Evolutionary conservation across 2,797 vertebrate species (phyloP), one percentile per base, ranked within the genome.

Genomic region (Propithecus deckenii): DNA sequence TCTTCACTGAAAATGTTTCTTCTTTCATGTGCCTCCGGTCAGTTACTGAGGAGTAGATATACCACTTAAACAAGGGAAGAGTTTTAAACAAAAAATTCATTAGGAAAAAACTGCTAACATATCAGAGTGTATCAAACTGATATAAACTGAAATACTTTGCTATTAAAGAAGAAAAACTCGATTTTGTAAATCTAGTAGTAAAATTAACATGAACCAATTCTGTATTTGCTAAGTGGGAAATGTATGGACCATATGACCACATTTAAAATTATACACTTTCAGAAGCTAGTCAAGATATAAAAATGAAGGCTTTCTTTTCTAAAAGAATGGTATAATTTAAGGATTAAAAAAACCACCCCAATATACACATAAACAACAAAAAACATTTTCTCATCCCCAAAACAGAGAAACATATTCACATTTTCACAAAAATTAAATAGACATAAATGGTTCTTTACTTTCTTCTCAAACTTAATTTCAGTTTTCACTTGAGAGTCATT

Each of bases 1-100:
- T 90, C 92, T 76, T 94, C 83, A 88, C 61, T 92, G 88, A 86
- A 97, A 96, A 91, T 86, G 43, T 78, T 94, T 95, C 65, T 94
- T 97, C 79, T 80, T 95, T 94, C 89, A 71, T 41, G 57, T 69
- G 74, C 59, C 84, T 94, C 89, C 83, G 80, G 50, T 95, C 79
- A 91, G 59, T 95, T 97, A 94, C 12, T 86, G 83, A 95, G 71
- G 52, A 96, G 18, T 11, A 89, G 69, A 81, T 55, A 7, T 46
- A 92, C 32, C 25, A 93, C 32, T 92, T 76, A 46, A 50, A 38
- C 41, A 46, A 95, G 41, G 41, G 79, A 86, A 94, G 30, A 86
- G 59, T 65, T 93, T 79, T 88, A 83, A 91, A 80, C 13, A 79
- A 94, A 92, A 91, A 94, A 84, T 38, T 43, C 25, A 72, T 41